These are phyloP conservation scores for Sipunculus nudus DNA, from an alignment of 2,888 invertebrate genomes.

Conservation along the genomic window DNA sequence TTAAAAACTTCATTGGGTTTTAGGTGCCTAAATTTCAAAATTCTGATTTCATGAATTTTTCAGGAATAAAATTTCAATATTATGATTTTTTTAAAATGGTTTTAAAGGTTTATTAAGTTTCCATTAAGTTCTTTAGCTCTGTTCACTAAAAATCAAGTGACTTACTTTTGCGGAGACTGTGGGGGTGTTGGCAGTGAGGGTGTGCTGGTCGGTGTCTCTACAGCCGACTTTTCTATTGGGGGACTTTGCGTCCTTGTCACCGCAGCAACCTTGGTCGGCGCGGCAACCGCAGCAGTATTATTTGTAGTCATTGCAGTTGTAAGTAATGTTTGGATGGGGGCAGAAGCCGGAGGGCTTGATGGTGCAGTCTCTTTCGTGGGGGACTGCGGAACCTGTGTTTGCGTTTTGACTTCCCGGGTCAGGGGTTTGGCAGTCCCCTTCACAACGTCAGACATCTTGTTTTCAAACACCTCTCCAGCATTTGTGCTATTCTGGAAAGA, in stretches of 20 bases:
- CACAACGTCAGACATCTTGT: conserved; percentile 80
- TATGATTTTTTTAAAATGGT: too few relatives aligned
- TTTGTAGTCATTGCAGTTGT: not conserved
- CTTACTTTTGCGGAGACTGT: conserved; percentile 28
- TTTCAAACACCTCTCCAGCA: conserved; percentile 56
- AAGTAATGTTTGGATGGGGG: not conserved
- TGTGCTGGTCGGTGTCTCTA: not conserved
- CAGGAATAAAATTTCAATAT: too few relatives aligned
- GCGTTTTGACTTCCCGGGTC: conserved; percentile 50
- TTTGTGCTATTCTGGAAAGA: conserved; percentile 52
- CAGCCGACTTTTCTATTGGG: not conserved
- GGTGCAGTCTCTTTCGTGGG: not conserved
- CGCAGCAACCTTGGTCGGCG: not conserved
- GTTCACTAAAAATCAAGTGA: not conserved
- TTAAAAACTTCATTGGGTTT: too few relatives aligned
- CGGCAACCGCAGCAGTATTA: not conserved
- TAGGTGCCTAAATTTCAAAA: too few relatives aligned
- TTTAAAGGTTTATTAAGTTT: too few relatives aligned
- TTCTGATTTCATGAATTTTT: too few relatives aligned
- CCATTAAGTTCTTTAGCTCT: too few relatives aligned
- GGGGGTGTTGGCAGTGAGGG: conserved; percentile 21
- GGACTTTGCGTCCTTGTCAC: not conserved
- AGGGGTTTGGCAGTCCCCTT: conserved; percentile 76
- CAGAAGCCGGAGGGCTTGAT: not conserved
- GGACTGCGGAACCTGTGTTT: conserved; percentile 27